Conservation (phyloP, 35 echinoderm and acorn worm genomes). For the Heliocidaris erythrogramma region DNA sequence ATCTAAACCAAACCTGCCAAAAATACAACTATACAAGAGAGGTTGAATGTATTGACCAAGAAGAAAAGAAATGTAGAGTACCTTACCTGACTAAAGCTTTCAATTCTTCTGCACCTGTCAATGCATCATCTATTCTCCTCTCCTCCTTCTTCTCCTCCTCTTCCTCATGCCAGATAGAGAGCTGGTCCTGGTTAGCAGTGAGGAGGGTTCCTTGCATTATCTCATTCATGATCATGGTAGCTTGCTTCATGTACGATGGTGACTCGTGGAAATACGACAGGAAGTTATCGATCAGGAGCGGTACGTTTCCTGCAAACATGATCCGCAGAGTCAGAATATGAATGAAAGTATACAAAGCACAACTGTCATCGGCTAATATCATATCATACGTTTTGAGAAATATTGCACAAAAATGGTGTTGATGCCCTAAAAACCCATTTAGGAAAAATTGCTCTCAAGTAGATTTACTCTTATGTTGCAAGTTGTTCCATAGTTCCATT, state of each 20-base stretch:
- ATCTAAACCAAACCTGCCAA: too few species aligned
- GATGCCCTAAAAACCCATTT: too few species aligned
- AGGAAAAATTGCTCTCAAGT: too few species aligned
- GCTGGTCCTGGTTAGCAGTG: conserved; percentile 21
- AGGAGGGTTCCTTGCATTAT: conserved; percentile 68
- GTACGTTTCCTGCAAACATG: conserved; percentile 60
- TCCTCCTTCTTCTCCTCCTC: conserved; percentile 1
- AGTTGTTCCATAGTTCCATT: neutral
- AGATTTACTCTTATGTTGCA: too few species aligned
- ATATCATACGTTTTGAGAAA: too few species aligned
- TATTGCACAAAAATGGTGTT: too few species aligned
- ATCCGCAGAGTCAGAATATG: neutral
- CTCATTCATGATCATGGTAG: conserved; percentile 73
- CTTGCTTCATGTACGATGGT: conserved; percentile 53
- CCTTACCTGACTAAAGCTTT: neutral
- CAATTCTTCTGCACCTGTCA: neutral
- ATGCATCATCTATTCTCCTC: neutral
- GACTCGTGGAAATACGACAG: conserved; percentile 67
- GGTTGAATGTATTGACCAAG: too few species aligned
- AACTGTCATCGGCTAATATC: too few species aligned
- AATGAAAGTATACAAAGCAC: neutral
- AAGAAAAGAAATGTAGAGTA: too few species aligned
- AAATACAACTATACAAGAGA: too few species aligned
- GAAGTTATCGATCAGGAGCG: conserved; percentile 75
- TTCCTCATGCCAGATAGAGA: neutral